phyloP scores from a whole-genome alignment of 2,888 invertebrate species.

The Apodemia zela region DNA sequence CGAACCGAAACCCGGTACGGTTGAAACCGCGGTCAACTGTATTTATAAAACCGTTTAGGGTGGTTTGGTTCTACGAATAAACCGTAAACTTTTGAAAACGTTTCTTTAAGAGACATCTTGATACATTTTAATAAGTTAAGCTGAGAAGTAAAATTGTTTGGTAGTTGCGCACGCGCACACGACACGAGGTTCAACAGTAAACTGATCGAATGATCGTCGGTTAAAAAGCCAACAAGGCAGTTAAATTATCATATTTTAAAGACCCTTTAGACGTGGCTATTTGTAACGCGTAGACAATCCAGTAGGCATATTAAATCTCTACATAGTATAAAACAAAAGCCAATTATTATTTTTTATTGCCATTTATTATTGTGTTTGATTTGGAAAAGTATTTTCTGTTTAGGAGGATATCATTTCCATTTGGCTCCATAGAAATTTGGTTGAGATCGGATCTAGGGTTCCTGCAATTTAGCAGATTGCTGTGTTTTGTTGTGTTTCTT shows the following conservation, averaged over 20 bases:
- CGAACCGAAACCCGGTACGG: slow-evolving; percentile 33
- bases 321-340: too few relatives aligned
- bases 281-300: background rate
- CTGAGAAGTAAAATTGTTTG: slow-evolving; percentile 10
- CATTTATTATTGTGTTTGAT: background rate
- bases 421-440: too few relatives aligned
- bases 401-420: too few relatives aligned
- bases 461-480: too few relatives aligned
- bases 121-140: slow-evolving; percentile 58
- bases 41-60: slow-evolving; percentile 73
- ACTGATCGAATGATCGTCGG: background rate
- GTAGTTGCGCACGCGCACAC: slow-evolving; percentile 14
- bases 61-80: slow-evolving; percentile 70
- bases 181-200: background rate
- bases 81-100: slow-evolving; percentile 59
- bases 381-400: too few relatives aligned
- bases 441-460: too few relatives aligned
- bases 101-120: slow-evolving; percentile 69
- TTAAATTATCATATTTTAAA: background rate
- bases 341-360: too few relatives aligned
- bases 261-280: background rate
- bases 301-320: background rate
- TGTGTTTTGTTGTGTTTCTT: too few relatives aligned
- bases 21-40: slow-evolving; percentile 62
- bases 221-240: background rate